phyloP scores from a whole-genome alignment of 1,140 invertebrate genomes.

The Trichogramma pretiosum region DNA sequence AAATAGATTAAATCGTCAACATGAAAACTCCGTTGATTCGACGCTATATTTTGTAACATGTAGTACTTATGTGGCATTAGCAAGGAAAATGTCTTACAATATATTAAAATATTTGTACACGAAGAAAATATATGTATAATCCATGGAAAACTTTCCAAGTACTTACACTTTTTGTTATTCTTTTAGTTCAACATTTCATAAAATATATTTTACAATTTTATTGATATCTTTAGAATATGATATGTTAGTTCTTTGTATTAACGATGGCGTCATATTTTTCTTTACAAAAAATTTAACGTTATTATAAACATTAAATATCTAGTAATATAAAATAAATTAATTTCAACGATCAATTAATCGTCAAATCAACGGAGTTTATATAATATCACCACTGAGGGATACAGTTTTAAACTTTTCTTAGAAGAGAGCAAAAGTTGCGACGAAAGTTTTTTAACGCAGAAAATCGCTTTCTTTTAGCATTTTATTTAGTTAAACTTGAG shows the following conservation, averaged over 20 bases:
- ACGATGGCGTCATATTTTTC: no score
- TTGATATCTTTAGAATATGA: constrained; percentile 11
- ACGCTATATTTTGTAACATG: neutral
- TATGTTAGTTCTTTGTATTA: constrained; percentile 12
- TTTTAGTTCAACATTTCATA: neutral
- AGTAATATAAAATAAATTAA: constrained; percentile 4
- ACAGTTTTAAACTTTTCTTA: no score
- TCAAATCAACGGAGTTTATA: no score
- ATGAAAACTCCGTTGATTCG: no score
- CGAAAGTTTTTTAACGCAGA: constrained; percentile 11
- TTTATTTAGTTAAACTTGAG: no score
- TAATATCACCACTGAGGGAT: no score
- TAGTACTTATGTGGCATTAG: no score
- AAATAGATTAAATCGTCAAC: no score
- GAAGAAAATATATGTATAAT: constrained; percentile 12
- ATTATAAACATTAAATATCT: constrained; percentile 14
- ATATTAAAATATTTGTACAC: no score
- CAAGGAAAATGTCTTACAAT: no score
- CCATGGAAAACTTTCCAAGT: neutral
- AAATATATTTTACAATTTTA: constrained; percentile 4
- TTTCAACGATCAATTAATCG: constrained; percentile 1
- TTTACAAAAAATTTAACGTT: constrained; percentile 10
- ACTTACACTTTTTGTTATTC: neutral
- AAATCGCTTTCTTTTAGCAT: constrained; percentile 8
- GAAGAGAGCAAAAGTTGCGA: no score